phyloP scores from a whole-genome alignment of 2,888 invertebrate genomes.

The Ormia ochracea region DNA sequence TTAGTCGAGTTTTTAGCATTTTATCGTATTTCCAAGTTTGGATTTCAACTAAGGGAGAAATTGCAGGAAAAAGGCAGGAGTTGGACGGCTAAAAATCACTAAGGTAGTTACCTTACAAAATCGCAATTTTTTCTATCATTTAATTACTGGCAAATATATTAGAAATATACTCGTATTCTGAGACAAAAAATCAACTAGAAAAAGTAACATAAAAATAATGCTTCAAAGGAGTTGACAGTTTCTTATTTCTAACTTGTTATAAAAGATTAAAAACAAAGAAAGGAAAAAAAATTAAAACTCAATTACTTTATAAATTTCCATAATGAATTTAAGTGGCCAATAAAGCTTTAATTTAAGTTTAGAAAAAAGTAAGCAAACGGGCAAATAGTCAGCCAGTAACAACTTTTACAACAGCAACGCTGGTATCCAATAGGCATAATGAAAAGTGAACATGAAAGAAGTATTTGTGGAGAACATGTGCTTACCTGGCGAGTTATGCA shows the following conservation, averaged over 20 bases:
- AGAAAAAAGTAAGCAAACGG: not conserved
- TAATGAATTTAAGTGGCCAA: constrained; percentile 58
- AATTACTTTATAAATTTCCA: constrained; percentile 55
- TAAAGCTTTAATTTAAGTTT: constrained; percentile 55
- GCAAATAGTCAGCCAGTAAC: not conserved
- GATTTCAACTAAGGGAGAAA: too few relatives aligned
- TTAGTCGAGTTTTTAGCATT: too few relatives aligned
- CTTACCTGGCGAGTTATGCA: constrained; percentile 10
- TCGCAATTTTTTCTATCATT: too few relatives aligned
- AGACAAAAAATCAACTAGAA: too few relatives aligned
- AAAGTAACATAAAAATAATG: too few relatives aligned
- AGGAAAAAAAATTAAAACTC: constrained; percentile 20
- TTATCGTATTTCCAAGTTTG: too few relatives aligned
- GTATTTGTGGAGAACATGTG: not conserved
- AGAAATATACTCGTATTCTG: too few relatives aligned
- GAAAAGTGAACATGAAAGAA: constrained; percentile 14
- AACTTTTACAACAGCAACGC: constrained; percentile 39
- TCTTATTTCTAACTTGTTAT: too few relatives aligned
- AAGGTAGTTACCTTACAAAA: too few relatives aligned
- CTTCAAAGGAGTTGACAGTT: not conserved
- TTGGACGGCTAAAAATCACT: too few relatives aligned
- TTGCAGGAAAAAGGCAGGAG: too few relatives aligned
- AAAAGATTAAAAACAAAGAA: not conserved
- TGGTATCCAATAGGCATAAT: not conserved
- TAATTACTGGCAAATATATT: too few relatives aligned